Base-by-base conservation (phyloP, 2,797 vertebrate genomes). In the Crenuchus spilurus region DNA sequence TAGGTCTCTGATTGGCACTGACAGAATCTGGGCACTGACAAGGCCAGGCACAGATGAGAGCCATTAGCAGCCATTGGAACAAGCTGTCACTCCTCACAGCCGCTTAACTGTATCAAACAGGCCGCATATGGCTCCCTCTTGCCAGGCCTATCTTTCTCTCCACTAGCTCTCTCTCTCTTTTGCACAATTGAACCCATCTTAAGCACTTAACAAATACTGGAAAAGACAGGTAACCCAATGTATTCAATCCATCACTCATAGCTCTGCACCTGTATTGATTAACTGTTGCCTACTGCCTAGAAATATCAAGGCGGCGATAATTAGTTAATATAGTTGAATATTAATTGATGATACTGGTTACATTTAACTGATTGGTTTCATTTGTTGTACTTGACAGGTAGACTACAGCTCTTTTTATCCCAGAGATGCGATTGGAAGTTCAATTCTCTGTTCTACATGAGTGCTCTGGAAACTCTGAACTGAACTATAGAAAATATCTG, bases 21-120 rank as follows among this genome's bases (percentile, higher is more conserved):
- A 95, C 95, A 96, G 95, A 91, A 91, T 90, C 90, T 92, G 95
- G 95, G 92, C 91, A 93, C 92, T 92, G 94, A 95, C 95, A 96
- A 92, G 54, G 91, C 83, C 84, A 89, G 88, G 91, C 92, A 91
- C 93, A 90, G 94, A 90, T 90, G 92, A 92, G 88, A 91, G 91
- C 89, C 90, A 94, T 95, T 96, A 95, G 92, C 86, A 78, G 83
- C 87, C 84, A 84, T 84, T 92, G 90, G 90, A 94, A 94, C 94
- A 97, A 97, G 95, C 95, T 95, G 95, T 95, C 95, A 92, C 83
- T 89, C 89, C 92, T 95, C 94, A 94, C 88, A 91, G 87, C 51
- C 76, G 4, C 90, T 95, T 94, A 94, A 74, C 75, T 72, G 52
- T 52, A 78, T 66, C 26, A 73, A 78, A 80, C 67, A 70, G 58